Base-by-base conservation (phyloP, 2,113 vertebrate species). In the Catharus minimus region DNA sequence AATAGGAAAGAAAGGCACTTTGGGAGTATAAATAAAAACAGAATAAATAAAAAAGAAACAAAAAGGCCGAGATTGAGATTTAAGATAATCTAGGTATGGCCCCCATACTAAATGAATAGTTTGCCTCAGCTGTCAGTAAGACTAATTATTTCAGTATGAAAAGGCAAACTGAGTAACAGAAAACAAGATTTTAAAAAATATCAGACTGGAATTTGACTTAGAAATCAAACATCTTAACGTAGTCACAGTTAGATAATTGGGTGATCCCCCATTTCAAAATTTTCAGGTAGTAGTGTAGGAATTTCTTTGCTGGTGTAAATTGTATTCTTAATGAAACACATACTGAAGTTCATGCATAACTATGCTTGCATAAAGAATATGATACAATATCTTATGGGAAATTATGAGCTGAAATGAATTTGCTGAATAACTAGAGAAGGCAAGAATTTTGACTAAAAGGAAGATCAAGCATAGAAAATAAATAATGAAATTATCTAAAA, bases 1-100 rank as follows among this genome's bases (percentile, higher is more conserved):
- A 95, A 89, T 73, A 86, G 11, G 41, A 73, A 78, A 81, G 19
- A 80, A 56, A 87, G 15, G 9, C 22, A 49, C 27, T 82, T 85
- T 24, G 49, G 23, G 32, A 88, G 79, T 89, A 89, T 61, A 88
- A 88, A 94, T 71, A 56, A 89, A 91, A 89, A 22, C 23, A 67
- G 10, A 80, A 83, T 38, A 57, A 89, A 77, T 33, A 60, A 60
- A 56, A 41, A 68, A 38, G 15, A 55, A 74, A 50, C 6, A 78
- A 8, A 36, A 21, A 3, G 39, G 11, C 2, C 1, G 2, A 49
- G 38, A 22, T 4, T 86, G 38, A 66, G 26, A 77, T 80, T 92
- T 76, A 64, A 78, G 65, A 58, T 86, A 74, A 78, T 50, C 44
- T 47, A 64, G n/a, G 28, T 78, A 73, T 33, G 24, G 19, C 3